phyloP scores from a whole-genome alignment of 2,888 invertebrate genomes.

The Ceriagrion tenellum region DNA sequence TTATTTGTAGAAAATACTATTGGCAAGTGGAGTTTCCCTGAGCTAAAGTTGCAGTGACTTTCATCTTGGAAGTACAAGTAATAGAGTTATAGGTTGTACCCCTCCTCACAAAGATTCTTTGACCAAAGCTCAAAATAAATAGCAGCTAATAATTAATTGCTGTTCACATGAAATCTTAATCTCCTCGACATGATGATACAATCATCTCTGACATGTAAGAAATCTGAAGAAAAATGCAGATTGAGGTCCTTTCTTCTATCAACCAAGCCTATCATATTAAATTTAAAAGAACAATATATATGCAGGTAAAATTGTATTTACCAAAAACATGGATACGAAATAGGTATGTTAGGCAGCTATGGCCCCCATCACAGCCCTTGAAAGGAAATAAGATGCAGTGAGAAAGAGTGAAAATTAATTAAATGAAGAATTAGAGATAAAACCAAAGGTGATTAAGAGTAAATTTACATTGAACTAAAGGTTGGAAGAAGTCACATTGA shows the following conservation, averaged over 20 bases:
- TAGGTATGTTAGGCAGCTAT: conserved; percentile 86
- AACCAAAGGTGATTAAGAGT: conserved; percentile 66
- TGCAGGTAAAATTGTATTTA: conserved; percentile 77
- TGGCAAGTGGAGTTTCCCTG: not conserved
- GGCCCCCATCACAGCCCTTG: conserved; percentile 79
- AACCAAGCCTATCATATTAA: conserved; percentile 24
- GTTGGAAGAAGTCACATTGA: conserved; percentile 60
- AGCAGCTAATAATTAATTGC: not conserved
- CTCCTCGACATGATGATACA: not conserved
- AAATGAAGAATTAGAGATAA: conserved; percentile 52
- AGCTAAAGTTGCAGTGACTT: not conserved
- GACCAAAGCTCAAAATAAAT: conserved; percentile 27
- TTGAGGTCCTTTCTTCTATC: conserved; percentile 66
- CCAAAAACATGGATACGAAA: conserved; percentile 83
- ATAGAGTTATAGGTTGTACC: not conserved
- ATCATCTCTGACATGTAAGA: conserved; percentile 47
- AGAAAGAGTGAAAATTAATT: conserved; percentile 58
- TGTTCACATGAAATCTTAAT: not conserved
- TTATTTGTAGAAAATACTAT: not conserved
- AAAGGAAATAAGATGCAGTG: conserved; percentile 73
- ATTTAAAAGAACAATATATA: conserved; percentile 41
- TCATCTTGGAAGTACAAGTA: not conserved
- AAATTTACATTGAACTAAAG: conserved; percentile 68
- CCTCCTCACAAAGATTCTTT: not conserved
- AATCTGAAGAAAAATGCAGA: conserved; percentile 17